A percentile compares a stretch with the other conserved stretches of the same genome.
Evolutionary conservation across 2,888 invertebrate genomes (phyloP).

Genomic region (Trypoxylon attenuatum): DNA sequence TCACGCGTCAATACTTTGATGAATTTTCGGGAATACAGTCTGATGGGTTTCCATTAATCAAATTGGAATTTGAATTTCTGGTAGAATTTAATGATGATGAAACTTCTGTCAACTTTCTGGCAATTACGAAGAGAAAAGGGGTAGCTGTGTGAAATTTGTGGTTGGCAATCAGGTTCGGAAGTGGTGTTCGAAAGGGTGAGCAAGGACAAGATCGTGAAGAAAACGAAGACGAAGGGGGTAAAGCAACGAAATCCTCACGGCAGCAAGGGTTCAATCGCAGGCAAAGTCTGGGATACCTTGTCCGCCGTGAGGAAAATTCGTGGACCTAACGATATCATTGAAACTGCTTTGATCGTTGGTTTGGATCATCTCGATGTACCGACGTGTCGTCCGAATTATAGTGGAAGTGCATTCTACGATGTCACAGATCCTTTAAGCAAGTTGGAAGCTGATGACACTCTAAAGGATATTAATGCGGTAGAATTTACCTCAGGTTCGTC

Average conservation of each 20-base stretch:
- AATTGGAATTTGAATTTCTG: neutral
- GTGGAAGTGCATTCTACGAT: conserved; percentile 23
- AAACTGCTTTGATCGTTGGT: conserved; percentile 50
- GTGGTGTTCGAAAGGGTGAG: conserved; percentile 52
- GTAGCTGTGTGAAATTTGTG: conserved; percentile 22
- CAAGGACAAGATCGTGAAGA: conserved; percentile 60
- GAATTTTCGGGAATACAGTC: too few relatives aligned
- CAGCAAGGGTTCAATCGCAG: conserved; percentile 57
- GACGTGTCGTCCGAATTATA: conserved; percentile 27
- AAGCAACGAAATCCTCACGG: conserved; percentile 39
- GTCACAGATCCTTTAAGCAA: conserved; percentile 11
- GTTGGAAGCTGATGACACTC: neutral
- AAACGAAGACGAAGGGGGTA: conserved; percentile 49
- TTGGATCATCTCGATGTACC: conserved; percentile 32
- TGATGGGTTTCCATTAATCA: neutral
- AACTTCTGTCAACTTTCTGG: too few relatives aligned
- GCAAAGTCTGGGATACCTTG: conserved; percentile 66
- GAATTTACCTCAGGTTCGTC: conserved; percentile 30
- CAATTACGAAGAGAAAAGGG: too few relatives aligned
- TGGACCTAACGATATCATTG: conserved; percentile 51
- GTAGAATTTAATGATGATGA: neutral
- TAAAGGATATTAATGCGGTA: conserved; percentile 12
- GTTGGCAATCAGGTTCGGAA: conserved; percentile 42
- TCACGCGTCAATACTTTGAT: neutral
- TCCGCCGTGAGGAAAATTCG: conserved; percentile 59